A percentile compares a stretch with the other conserved stretches of the same genome.
Evolutionary conservation across 2,888 invertebrate genomes (phyloP).

Genomic region (Cephus nigrinus): DNA sequence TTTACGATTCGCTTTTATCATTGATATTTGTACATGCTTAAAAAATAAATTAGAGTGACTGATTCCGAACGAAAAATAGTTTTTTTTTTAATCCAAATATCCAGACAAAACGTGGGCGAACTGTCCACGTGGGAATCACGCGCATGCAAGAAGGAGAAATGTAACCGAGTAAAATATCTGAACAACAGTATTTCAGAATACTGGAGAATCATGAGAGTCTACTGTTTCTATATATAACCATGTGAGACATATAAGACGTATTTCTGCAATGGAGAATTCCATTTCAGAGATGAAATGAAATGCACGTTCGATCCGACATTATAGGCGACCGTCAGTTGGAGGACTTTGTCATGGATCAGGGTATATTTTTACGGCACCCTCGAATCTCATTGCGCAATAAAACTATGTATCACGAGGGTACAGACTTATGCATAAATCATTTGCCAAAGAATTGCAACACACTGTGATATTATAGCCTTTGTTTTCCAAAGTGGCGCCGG

Average conservation of each 20-base stretch:
- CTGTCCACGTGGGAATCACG: neutral
- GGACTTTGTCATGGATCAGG: neutral
- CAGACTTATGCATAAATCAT: neutral
- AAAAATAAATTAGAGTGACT: no score
- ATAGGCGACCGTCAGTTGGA: neutral
- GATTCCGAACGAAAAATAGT: neutral
- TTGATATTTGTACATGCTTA: no score
- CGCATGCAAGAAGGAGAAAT: neutral
- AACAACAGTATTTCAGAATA: neutral
- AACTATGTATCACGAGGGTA: neutral
- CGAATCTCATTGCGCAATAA: neutral
- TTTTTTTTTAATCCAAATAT: neutral
- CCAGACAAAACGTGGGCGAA: neutral
- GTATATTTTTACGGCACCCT: conserved; percentile 14
- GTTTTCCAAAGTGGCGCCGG: neutral
- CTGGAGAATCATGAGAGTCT: neutral
- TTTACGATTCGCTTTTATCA: no score
- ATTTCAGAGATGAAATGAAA: neutral
- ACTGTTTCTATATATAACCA: neutral
- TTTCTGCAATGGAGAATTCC: neutral
- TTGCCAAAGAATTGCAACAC: neutral
- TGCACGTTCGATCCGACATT: neutral
- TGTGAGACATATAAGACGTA: neutral
- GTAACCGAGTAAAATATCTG: neutral
- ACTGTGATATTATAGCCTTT: neutral